Evolutionary conservation across 1,140 invertebrate species (phyloP).

Genomic region (Teleopsis dalmanni): DNA sequence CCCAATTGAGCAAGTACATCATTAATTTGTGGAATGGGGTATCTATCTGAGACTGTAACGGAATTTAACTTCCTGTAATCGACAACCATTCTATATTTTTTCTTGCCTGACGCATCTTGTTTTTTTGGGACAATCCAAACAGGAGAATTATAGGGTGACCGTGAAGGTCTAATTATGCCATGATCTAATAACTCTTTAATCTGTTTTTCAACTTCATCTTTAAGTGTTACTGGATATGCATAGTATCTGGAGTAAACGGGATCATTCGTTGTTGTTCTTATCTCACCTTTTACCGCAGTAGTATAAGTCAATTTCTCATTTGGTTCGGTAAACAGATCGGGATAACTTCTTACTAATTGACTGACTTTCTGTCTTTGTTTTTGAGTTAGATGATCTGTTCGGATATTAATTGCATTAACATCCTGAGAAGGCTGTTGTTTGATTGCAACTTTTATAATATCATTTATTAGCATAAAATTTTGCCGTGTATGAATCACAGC

Average conservation of each 20-base stretch:
- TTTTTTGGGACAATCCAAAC: slow-evolving; percentile 16
- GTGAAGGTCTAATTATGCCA: slow-evolving; percentile 25
- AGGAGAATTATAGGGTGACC: slow-evolving; percentile 22
- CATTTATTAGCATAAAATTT: not conserved
- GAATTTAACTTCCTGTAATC: slow-evolving; percentile 36
- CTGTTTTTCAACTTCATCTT: slow-evolving; percentile 24
- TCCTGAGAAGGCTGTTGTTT: not conserved
- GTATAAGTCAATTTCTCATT: slow-evolving; percentile 2
- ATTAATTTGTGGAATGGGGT: slow-evolving; percentile 48
- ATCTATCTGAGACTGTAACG: slow-evolving; percentile 39
- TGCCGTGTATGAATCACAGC: slow-evolving; percentile 7
- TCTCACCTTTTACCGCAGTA: slow-evolving; percentile 9
- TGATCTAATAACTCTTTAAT: slow-evolving; percentile 25
- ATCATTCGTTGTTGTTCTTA: slow-evolving; percentile 6
- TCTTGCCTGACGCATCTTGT: slow-evolving; percentile 18
- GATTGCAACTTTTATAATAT: not conserved
- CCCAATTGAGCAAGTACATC: slow-evolving; percentile 44
- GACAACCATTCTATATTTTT: slow-evolving; percentile 33
- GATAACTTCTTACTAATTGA: not conserved
- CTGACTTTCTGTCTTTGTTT: slow-evolving; percentile 3
- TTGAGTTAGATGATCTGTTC: not conserved
- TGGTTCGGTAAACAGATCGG: slow-evolving; percentile 5
- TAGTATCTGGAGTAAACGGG: slow-evolving; percentile 18
- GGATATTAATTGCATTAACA: slow-evolving; percentile 4
- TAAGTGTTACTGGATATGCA: slow-evolving; percentile 18